A percentile compares a stretch with the other conserved stretches of the same genome.
Conservation (phyloP, 2,888 invertebrate species). For the Cecidostiba fungosa region DNA sequence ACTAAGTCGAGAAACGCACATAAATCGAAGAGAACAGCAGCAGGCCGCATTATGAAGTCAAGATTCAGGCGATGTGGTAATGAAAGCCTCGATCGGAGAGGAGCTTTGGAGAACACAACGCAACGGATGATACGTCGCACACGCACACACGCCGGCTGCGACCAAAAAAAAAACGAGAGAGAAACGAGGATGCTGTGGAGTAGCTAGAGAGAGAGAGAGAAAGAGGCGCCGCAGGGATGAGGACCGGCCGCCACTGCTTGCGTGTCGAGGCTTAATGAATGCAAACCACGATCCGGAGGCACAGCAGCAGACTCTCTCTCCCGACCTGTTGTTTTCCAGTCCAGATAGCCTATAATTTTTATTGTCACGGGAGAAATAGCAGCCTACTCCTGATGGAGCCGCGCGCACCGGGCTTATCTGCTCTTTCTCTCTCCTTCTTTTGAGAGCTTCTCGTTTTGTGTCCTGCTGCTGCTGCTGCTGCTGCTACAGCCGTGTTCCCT, state of each 20-base stretch:
- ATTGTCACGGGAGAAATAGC: constrained; percentile 84
- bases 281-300: constrained; percentile 82
- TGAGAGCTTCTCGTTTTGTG: constrained; percentile 75
- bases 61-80: constrained; percentile 63
- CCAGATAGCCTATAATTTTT: constrained; percentile 84
- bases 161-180: constrained; percentile 46
- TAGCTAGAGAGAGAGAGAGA: constrained; percentile 15
- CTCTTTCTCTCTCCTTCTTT: background rate
- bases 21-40: constrained; percentile 57
- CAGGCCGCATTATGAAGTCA: constrained; percentile 62
- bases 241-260: constrained; percentile 80
- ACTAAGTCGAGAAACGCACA: constrained; percentile 61
- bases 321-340: constrained; percentile 84
- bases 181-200: background rate
- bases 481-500: constrained; percentile 74
- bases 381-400: constrained; percentile 80
- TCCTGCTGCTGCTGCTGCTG: constrained; percentile 72
- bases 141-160: constrained; percentile 42
- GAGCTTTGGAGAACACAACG: constrained; percentile 51
- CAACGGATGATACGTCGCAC: constrained; percentile 49
- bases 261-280: constrained; percentile 82
- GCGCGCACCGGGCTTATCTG: constrained; percentile 75
- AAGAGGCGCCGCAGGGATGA: constrained; percentile 64
- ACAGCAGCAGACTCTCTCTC: constrained; percentile 65
- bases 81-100: constrained; percentile 59